Evolutionary conservation across 2,797 vertebrate genomes (phyloP).

Genomic region (Parauchenoglanis punctatus): DNA sequence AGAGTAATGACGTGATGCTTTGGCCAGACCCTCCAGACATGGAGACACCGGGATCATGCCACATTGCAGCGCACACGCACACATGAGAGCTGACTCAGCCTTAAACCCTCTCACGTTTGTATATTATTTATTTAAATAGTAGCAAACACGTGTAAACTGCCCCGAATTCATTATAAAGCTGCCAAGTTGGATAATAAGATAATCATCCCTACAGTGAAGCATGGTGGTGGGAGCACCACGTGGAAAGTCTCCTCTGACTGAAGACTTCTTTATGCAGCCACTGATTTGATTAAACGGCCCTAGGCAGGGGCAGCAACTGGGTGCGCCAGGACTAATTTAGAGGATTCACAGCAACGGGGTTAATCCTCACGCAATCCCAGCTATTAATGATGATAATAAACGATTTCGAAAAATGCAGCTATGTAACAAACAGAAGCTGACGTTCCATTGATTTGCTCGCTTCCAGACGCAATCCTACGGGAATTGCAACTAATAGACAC

Average conservation of each 20-base stretch:
- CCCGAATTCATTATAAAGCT: not conserved
- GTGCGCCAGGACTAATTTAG: not conserved
- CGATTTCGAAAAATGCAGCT: too few species aligned
- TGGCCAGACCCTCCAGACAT: conserved; percentile 57
- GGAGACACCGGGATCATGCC: conserved; percentile 50
- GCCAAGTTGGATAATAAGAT: not conserved
- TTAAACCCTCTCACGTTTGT: conserved; percentile 1
- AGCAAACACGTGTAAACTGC: not conserved
- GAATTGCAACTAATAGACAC: not conserved
- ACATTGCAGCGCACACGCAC: conserved; percentile 35
- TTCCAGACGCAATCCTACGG: too few species aligned
- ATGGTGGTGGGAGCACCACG: conserved; percentile 2
- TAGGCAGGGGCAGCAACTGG: not conserved
- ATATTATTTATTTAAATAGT: not conserved
- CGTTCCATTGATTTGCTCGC: too few species aligned
- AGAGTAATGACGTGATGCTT: conserved; percentile 61
- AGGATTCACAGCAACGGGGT: not conserved
- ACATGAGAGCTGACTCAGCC: conserved; percentile 59
- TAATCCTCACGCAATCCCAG: not conserved
- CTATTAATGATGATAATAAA: too few species aligned
- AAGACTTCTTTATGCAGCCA: not conserved
- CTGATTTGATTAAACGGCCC: not conserved
- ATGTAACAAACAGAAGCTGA: too few species aligned
- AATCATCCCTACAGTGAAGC: not conserved
- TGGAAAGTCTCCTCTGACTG: not conserved